Evolutionary conservation across 2,797 vertebrate species (phyloP).

Genomic region (Galagoides demidoff): DNA sequence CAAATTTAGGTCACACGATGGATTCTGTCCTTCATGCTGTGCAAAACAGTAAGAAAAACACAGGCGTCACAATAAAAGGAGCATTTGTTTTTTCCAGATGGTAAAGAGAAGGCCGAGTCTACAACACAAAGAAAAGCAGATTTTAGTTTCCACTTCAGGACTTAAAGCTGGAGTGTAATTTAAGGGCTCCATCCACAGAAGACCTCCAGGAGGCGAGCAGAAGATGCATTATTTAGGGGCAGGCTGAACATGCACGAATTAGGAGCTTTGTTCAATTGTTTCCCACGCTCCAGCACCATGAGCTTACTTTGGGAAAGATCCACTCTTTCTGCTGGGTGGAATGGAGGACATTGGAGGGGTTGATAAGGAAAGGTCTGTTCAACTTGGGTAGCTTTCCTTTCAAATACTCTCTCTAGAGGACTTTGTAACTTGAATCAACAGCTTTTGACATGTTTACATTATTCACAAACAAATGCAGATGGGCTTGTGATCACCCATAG

Average conservation of each 20-base stretch:
- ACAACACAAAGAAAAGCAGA: background rate
- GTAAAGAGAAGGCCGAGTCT: background rate
- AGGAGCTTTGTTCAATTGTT: background rate
- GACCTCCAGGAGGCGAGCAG: background rate
- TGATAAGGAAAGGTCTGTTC: background rate
- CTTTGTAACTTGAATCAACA: background rate
- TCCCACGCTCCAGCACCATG: background rate
- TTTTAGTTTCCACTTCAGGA: background rate
- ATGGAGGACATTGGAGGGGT: background rate
- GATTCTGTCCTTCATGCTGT: background rate
- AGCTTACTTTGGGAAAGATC: too few species aligned
- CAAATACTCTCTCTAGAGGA: background rate
- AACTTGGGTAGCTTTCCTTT: background rate
- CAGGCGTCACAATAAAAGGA: background rate
- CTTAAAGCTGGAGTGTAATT: background rate
- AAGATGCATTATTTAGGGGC: background rate
- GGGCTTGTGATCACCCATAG: too few species aligned
- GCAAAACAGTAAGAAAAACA: background rate
- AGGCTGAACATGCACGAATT: background rate
- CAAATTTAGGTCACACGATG: background rate
- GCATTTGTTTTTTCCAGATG: background rate
- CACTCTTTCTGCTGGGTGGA: background rate
- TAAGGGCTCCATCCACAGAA: background rate
- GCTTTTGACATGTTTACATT: background rate
- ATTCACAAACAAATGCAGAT: background rate